Conservation (phyloP, 2,797 vertebrate genomes). For the Rhinella marina region DNA sequence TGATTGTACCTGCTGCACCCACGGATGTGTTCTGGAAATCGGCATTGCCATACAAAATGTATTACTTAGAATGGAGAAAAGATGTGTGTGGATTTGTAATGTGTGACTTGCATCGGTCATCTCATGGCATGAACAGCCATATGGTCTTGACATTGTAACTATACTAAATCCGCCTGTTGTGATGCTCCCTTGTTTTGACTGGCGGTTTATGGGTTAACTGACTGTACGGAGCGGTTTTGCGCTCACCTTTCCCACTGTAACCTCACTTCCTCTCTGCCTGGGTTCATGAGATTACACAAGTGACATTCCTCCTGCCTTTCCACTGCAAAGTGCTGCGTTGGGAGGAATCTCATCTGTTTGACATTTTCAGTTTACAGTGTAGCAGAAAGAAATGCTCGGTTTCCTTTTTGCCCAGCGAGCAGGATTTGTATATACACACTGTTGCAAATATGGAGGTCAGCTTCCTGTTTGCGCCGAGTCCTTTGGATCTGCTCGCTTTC, state of each 20-base stretch:
- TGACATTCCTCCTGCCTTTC: constrained; percentile 18
- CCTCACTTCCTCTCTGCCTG: constrained; percentile 27
- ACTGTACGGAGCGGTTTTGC: neutral
- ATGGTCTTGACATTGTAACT: too few species aligned
- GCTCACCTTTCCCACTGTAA: constrained; percentile 21
- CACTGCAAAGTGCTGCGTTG: neutral
- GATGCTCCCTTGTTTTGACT: neutral
- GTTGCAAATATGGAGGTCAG: constrained; percentile 24
- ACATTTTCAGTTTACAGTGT: neutral
- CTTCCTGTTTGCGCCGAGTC: neutral
- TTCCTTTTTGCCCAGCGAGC: constrained; percentile 4
- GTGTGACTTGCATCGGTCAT: too few species aligned
- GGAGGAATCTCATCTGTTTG: constrained; percentile 14
- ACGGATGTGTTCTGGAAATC: too few species aligned
- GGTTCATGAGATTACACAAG: constrained; percentile 16
- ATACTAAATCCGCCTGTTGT: too few species aligned
- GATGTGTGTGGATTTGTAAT: too few species aligned
- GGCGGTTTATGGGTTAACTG: neutral
- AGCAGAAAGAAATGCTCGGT: neutral
- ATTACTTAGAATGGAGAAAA: too few species aligned
- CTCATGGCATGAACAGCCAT: neutral
- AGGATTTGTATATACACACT: constrained; percentile 44
- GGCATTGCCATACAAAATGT: too few species aligned
- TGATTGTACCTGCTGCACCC: too few species aligned
- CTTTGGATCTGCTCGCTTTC: neutral